A percentile compares a stretch with the other conserved stretches of the same genome.
phyloP scores from a whole-genome alignment of 30 jellyfish, hydroid and myxozoan genomes.

The Nemopilema nomurai region DNA sequence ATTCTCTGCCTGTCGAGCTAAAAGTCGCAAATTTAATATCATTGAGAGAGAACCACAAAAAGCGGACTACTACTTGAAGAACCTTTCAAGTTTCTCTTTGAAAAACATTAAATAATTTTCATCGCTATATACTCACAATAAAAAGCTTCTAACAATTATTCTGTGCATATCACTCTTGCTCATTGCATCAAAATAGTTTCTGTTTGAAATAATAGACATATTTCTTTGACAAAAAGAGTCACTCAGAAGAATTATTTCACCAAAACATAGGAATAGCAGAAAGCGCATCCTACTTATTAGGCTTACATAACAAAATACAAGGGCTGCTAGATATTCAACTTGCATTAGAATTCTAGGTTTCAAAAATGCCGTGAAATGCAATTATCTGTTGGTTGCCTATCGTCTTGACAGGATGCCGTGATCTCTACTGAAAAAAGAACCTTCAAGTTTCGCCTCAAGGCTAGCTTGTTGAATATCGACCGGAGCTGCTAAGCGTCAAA shows the following conservation, averaged over 20 bases:
- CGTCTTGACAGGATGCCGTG: too few species aligned
- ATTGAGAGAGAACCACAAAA: not conserved
- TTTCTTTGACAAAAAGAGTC: not conserved
- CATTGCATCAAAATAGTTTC: not conserved
- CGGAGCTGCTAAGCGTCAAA: too few species aligned
- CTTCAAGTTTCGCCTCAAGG: too few species aligned
- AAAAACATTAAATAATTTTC: slow-evolving; percentile 27
- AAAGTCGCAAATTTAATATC: not conserved
- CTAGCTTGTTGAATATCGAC: too few species aligned
- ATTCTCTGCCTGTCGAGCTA: not conserved
- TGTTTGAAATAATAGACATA: not conserved
- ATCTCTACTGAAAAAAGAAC: too few species aligned
- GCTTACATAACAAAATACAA: not conserved
- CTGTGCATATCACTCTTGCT: not conserved
- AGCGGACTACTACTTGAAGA: not conserved
- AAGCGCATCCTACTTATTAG: not conserved
- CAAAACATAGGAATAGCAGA: too few species aligned
- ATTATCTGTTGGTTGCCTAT: too few species aligned
- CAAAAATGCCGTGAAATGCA: not conserved
- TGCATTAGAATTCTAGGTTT: not conserved
- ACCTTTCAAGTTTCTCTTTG: slow-evolving; percentile 27
- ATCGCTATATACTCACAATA: slow-evolving; percentile 14
- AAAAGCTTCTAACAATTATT: not conserved
- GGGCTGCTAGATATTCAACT: not conserved
- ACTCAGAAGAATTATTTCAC: not conserved